These are phyloP conservation scores for Axis porcinus DNA, from an alignment of 2,113 vertebrate species.

Conservation along the genomic window DNA sequence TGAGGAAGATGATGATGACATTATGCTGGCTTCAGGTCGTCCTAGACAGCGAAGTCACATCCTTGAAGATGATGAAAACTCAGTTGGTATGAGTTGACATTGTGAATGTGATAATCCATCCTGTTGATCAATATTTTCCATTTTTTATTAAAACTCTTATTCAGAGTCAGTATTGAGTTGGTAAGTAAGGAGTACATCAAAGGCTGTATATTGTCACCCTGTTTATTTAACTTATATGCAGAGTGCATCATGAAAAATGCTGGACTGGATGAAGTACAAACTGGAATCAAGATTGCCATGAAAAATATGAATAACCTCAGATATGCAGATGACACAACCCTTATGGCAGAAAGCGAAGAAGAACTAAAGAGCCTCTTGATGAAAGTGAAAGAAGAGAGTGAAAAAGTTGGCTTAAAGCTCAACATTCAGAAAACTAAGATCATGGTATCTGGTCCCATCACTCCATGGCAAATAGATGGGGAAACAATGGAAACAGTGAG, in stretches of 20 bases:
- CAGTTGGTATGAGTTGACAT: conserved; percentile 83
- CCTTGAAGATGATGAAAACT: conserved; percentile 92
- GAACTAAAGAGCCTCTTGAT: neutral
- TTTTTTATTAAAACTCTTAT: neutral
- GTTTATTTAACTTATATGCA: neutral
- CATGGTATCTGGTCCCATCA: neutral
- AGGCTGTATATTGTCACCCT: neutral
- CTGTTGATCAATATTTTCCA: neutral
- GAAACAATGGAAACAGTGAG: neutral
- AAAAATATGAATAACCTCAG: neutral
- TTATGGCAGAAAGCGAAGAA: neutral
- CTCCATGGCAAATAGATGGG: neutral
- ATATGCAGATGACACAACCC: neutral
- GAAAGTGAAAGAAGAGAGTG: neutral
- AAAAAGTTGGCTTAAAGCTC: neutral
- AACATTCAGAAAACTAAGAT: neutral
- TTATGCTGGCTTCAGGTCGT: conserved; percentile 79
- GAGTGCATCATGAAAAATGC: neutral
- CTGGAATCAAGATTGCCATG: neutral
- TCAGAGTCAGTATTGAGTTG: conserved; percentile 5
- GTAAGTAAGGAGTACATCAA: neutral
- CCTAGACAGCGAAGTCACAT: conserved; percentile 80
- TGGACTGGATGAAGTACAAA: neutral
- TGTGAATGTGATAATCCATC: neutral
- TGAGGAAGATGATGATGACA: conserved; percentile 80